phyloP scores from a whole-genome alignment of 2,113 vertebrate genomes.

The Actinemys pallida region DNA sequence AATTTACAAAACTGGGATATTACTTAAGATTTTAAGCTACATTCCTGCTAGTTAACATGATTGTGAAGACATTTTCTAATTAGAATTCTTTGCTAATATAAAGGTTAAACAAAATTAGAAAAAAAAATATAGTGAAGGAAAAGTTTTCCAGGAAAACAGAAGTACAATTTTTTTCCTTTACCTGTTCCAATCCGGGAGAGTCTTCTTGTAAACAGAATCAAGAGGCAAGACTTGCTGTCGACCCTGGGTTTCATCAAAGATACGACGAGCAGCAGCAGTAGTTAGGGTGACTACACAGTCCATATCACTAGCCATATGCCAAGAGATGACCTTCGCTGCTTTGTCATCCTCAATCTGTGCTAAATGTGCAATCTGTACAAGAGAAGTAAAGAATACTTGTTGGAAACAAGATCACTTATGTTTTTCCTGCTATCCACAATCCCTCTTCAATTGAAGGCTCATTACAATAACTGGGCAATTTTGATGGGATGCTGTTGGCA shows the following conservation, averaged over 20 bases:
- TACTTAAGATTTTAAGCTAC: background rate
- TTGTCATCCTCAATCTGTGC: constrained; percentile 87
- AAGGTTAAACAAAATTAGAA: background rate
- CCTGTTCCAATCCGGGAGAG: constrained; percentile 84
- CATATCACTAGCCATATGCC: constrained; percentile 93
- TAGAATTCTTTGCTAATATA: background rate
- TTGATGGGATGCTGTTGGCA: background rate
- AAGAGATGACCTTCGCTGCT: constrained; percentile 91
- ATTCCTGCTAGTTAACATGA: background rate
- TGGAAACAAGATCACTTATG: background rate
- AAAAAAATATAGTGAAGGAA: background rate
- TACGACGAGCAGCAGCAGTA: constrained; percentile 82
- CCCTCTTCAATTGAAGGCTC: background rate
- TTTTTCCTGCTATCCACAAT: background rate
- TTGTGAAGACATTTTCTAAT: background rate
- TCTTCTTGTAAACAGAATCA: constrained; percentile 87
- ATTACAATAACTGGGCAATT: background rate
- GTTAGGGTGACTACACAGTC: constrained; percentile 92
- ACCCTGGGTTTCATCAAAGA: constrained; percentile 86
- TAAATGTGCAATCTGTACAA: constrained; percentile 89
- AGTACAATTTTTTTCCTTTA: constrained; percentile 55
- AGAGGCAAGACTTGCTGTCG: constrained; percentile 91
- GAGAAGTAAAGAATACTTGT: background rate
- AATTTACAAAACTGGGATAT: background rate
- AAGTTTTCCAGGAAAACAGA: background rate